Evolutionary conservation across 1,140 invertebrate genomes (phyloP).

Genomic region (Bombus breviceps): DNA sequence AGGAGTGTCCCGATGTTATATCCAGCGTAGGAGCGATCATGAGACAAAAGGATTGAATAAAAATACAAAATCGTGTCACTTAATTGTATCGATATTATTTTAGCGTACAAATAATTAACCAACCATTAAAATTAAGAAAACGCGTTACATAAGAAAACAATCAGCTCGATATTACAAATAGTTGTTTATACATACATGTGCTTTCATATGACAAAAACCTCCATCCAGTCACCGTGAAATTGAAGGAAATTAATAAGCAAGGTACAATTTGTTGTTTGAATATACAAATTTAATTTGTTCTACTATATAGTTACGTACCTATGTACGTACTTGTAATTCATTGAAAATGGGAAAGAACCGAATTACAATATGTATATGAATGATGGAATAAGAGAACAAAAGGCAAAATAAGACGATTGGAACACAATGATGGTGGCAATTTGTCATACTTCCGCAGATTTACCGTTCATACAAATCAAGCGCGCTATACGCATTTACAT

Average conservation of each 20-base stretch:
- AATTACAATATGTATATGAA: not conserved
- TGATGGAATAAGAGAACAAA: not conserved
- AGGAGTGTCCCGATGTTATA: slow-evolving; percentile 72
- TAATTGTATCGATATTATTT: slow-evolving; percentile 74
- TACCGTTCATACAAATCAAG: not conserved
- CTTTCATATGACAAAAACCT: slow-evolving; percentile 53
- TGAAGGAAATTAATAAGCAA: not conserved
- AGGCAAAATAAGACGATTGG: not conserved
- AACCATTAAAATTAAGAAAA: slow-evolving; percentile 71
- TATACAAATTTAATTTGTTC: not conserved
- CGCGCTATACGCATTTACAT: slow-evolving; percentile 1
- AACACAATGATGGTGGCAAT: slow-evolving; percentile 35
- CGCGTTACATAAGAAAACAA: slow-evolving; percentile 61
- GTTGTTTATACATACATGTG: slow-evolving; percentile 33
- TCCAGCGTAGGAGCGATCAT: slow-evolving; percentile 47
- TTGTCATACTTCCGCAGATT: slow-evolving; percentile 44
- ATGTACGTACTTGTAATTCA: not conserved
- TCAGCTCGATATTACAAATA: slow-evolving; percentile 52
- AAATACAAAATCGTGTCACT: slow-evolving; percentile 72
- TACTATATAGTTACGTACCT: not conserved
- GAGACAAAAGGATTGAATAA: slow-evolving; percentile 58
- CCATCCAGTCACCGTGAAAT: slow-evolving; percentile 4
- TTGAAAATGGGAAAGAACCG: not conserved
- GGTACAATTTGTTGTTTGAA: not conserved
- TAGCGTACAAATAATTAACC: slow-evolving; percentile 79